Evolutionary conservation across 2,797 vertebrate species (phyloP).

Genomic region (Morus bassanus): DNA sequence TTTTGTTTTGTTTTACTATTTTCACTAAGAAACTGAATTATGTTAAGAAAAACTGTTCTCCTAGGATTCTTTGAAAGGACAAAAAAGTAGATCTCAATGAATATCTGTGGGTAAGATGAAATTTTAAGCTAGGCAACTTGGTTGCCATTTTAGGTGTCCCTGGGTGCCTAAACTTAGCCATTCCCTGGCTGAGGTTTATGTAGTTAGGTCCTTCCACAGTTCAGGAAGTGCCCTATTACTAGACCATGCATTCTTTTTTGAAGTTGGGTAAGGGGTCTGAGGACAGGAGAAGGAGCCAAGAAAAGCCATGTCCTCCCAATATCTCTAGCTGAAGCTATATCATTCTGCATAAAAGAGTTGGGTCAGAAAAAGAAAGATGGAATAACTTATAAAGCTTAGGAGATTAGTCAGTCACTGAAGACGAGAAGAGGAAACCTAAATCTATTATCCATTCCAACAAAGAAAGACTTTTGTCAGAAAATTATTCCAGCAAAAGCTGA

Average conservation of each 20-base stretch:
- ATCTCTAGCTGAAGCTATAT: background rate
- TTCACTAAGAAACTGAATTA: background rate
- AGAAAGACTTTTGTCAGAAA: background rate
- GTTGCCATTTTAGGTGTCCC: background rate
- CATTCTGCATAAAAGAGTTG: background rate
- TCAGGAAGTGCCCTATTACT: background rate
- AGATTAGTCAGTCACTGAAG: background rate
- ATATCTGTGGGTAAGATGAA: background rate
- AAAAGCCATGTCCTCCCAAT: background rate
- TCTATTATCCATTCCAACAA: background rate
- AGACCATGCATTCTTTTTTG: background rate
- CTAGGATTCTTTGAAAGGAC: background rate
- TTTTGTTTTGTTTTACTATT: background rate
- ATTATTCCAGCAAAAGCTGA: background rate
- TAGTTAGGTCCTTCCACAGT: background rate
- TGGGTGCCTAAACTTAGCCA: background rate
- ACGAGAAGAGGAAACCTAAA: background rate
- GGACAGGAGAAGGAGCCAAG: background rate
- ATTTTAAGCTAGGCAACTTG: background rate
- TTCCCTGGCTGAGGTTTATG: background rate
- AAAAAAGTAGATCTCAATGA: background rate
- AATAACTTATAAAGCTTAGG: background rate
- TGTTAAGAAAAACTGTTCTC: background rate
- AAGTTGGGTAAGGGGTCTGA: background rate
- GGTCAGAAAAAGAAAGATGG: background rate